phyloP scores from a whole-genome alignment of 2,113 vertebrate genomes.

The Lagopus leucura region DNA sequence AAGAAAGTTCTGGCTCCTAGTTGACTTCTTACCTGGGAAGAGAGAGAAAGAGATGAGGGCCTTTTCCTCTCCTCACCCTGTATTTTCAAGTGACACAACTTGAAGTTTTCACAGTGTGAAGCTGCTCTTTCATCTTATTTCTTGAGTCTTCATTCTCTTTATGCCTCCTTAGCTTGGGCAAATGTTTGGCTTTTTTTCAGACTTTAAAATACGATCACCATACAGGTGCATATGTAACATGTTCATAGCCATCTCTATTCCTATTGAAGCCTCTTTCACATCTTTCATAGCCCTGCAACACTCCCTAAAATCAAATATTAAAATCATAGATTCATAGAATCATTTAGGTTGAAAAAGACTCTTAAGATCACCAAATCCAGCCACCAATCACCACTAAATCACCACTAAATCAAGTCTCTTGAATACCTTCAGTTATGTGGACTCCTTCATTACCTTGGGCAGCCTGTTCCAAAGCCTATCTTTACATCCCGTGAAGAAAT shows the following conservation, averaged over 20 bases:
- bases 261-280: neutral
- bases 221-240: neutral
- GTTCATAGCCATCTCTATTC: neutral
- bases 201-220: neutral
- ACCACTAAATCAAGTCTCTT: neutral
- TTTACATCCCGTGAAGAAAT: neutral
- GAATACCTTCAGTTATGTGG: neutral
- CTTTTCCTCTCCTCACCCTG: neutral
- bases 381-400: neutral
- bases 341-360: neutral
- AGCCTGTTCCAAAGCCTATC: neutral
- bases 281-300: neutral
- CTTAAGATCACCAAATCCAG: neutral
- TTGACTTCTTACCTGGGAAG: neutral
- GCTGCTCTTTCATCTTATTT: neutral
- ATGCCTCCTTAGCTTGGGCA: neutral
- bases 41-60: neutral
- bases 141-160: neutral
- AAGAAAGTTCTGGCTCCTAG: neutral
- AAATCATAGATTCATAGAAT: neutral
- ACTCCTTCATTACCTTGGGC: neutral
- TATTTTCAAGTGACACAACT: neutral
- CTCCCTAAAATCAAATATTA: neutral
- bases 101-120: neutral
- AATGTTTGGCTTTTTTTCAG: neutral